phyloP scores from a whole-genome alignment of 2,113 vertebrate species.

The Saiga tatarica region DNA sequence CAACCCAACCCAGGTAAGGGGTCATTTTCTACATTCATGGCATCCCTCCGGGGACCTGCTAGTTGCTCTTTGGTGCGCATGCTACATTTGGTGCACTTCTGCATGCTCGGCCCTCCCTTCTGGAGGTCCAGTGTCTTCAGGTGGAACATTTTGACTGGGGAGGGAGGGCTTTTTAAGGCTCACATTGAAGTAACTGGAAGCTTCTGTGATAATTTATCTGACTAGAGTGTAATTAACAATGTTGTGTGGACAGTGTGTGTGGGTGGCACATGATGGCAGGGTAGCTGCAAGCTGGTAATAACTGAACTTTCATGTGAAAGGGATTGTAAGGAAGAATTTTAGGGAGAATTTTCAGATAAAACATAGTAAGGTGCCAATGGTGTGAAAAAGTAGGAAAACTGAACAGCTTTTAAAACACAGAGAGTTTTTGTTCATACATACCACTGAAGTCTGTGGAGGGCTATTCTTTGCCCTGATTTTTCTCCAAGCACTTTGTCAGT shows the following conservation, averaged over 20 bases:
- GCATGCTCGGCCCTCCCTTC: background rate
- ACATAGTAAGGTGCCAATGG: background rate
- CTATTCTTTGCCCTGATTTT: background rate
- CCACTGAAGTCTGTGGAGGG: background rate
- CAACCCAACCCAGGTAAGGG: slow-evolving; percentile 97
- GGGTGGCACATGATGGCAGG: background rate
- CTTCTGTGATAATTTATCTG: background rate
- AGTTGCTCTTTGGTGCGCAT: background rate
- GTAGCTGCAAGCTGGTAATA: background rate
- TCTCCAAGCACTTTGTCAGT: background rate
- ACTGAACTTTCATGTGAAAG: background rate
- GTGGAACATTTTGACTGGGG: background rate
- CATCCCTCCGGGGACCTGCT: background rate
- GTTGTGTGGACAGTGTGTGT: background rate
- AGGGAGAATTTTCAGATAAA: background rate
- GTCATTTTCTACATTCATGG: background rate
- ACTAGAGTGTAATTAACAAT: background rate
- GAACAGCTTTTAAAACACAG: background rate
- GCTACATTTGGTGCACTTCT: background rate
- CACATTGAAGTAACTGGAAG: background rate
- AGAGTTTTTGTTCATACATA: background rate
- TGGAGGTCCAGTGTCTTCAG: background rate
- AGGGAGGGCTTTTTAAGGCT: background rate
- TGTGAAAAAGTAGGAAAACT: background rate
- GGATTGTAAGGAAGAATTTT: background rate